Evolutionary conservation across 2,113 vertebrate genomes (phyloP), one percentile per base, ranked within the genome.

Genomic region (Sterna hirundo): DNA sequence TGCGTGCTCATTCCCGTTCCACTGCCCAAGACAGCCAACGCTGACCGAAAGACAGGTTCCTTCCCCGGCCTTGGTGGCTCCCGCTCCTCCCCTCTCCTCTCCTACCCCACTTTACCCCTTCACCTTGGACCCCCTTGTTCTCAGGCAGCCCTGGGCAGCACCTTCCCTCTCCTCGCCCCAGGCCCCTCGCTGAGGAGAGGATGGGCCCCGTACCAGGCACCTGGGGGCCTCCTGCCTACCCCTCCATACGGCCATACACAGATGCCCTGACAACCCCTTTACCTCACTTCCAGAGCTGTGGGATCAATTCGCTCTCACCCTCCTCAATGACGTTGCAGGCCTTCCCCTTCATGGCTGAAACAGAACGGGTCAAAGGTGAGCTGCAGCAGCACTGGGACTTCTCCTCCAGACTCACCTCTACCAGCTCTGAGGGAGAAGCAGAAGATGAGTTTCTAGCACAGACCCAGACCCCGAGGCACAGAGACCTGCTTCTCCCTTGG

Each of bases 301-400:
- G 38, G 20, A 40, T 40, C 57, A 26, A 6, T 64, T 77, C 2
- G 0, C 32, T 64, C 13, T 78, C 19, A 46, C 32, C 11, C 10
- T 58, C 29, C 4, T 84, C 21, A 18, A 8, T 58, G 23, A 22
- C 0, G 0, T 32, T 46, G 21, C 1, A 2, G 40, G 16, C 40
- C n/a, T 86, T 55, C 69, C 27, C 30, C 21, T 54, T 75, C 46
- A 52, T 13, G 23, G 29, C 12, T 76, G 62, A 64, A 76, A 51
- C 12, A 42, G 16, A 30, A 15, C 3, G 15, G 34, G 29, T 60
- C 23, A 21, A 58, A 2, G 1, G 51, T 3, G 5, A 85, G 81
- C 20, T 5, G 2, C 29, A 42, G 66, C 18, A 79, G 75, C 32
- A 38, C 51, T 32, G 13, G 36, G 44, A 40, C 19, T 51, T 65